Percentiles rank a stretch among this genome's conserved stretches.
Conservation (phyloP, 2,888 invertebrate species). For the Thyatira batis region DNA sequence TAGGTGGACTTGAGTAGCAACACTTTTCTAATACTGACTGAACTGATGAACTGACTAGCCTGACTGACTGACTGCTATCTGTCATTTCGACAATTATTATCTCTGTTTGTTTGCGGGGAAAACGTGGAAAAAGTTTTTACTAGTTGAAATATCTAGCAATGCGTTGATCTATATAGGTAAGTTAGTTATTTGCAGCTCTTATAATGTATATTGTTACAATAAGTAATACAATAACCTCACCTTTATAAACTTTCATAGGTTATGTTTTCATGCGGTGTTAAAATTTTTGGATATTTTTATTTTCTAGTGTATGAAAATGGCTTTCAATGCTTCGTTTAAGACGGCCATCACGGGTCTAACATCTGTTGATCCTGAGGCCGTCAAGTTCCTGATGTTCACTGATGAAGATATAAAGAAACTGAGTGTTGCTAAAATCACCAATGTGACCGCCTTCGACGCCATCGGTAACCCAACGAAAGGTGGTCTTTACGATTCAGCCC, state of each 20-base stretch:
- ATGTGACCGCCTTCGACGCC: conserved; percentile 89
- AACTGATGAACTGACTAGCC: no score
- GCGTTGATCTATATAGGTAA: neutral
- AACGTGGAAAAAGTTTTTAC: neutral
- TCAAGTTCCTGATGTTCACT: conserved; percentile 87
- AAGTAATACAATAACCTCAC: neutral
- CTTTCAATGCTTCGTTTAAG: conserved; percentile 50
- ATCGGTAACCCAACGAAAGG: conserved; percentile 91
- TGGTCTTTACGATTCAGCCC: conserved; percentile 94
- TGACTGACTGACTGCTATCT: no score
- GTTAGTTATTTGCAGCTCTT: neutral
- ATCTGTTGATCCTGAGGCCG: conserved; percentile 67
- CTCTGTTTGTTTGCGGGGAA: neutral
- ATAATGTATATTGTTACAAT: neutral
- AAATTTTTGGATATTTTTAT: conserved; percentile 13
- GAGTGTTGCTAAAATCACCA: conserved; percentile 91
- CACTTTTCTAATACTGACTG: no score
- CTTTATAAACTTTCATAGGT: conserved; percentile 19
- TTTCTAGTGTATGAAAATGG: conserved; percentile 49
- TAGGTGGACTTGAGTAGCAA: no score
- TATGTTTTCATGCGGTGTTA: conserved; percentile 23
- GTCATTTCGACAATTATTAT: no score
- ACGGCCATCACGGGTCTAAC: conserved; percentile 53
- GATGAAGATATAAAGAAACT: conserved; percentile 89
- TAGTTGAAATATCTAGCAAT: neutral